Evolutionary conservation across 2,797 vertebrate species (phyloP).

Genomic region (Esox lucius): DNA sequence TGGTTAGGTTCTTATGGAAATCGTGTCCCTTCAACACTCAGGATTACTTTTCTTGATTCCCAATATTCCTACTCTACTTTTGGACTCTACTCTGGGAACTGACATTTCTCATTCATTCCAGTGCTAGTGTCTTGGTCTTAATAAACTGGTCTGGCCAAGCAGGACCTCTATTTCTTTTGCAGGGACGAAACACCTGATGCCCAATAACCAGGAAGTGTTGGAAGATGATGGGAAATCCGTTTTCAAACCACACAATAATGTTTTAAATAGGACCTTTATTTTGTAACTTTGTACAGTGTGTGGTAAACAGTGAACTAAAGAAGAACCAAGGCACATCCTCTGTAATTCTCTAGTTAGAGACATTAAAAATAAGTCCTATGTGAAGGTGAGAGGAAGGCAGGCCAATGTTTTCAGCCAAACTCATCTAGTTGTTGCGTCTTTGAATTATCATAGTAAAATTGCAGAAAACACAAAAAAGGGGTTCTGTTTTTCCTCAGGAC

Average conservation of each 20-base stretch:
- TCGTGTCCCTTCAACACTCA: slow-evolving; percentile 31
- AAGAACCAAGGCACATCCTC: slow-evolving; percentile 36
- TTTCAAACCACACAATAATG: slow-evolving; percentile 32
- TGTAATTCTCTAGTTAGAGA: slow-evolving; percentile 45
- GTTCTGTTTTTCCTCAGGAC: slow-evolving; percentile 44
- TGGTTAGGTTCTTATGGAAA: slow-evolving; percentile 18
- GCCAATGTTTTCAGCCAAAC: slow-evolving; percentile 20
- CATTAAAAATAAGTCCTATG: slow-evolving; percentile 34
- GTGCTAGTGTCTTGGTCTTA: slow-evolving; percentile 26
- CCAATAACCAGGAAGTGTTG: slow-evolving; percentile 39
- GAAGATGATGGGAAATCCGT: slow-evolving; percentile 52
- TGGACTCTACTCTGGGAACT: background rate
- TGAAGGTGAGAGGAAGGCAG: background rate
- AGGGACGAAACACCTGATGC: slow-evolving; percentile 45
- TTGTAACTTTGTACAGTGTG: slow-evolving; percentile 40
- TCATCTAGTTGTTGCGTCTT: slow-evolving; percentile 40
- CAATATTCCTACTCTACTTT: no score
- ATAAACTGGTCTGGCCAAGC: slow-evolving; percentile 36
- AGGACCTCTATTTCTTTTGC: slow-evolving; percentile 24
- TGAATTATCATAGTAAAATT: slow-evolving; percentile 40
- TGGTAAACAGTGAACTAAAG: slow-evolving; percentile 43
- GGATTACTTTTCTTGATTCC: slow-evolving; percentile 1
- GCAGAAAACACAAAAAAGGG: slow-evolving; percentile 21
- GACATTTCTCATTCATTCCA: slow-evolving; percentile 18
- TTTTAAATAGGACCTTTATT: slow-evolving; percentile 38